Evolutionary conservation across 2,888 invertebrate species (phyloP).

Genomic region (Ichneumoninae sp.): DNA sequence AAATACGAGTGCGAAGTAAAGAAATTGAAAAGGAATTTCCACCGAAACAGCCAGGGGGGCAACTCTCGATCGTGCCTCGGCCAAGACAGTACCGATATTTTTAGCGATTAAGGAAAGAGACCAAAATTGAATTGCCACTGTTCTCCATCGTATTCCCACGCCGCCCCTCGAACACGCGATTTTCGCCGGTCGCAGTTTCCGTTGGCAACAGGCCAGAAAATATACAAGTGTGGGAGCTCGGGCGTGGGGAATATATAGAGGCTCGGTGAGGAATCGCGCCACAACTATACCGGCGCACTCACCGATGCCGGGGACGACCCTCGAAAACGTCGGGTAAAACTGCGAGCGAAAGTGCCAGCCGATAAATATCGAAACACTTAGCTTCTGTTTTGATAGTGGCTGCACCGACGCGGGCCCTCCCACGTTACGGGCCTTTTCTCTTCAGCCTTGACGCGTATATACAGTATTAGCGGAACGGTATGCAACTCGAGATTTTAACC

Average conservation of each 20-base stretch:
- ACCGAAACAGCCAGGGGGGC: constrained; percentile 51
- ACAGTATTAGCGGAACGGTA: background rate
- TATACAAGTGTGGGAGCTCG: constrained; percentile 65
- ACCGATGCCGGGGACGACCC: constrained; percentile 50
- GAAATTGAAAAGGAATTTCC: background rate
- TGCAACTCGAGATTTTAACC: background rate
- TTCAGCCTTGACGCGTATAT: constrained; percentile 12
- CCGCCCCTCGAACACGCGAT: constrained; percentile 50
- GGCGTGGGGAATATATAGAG: background rate
- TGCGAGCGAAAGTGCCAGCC: constrained; percentile 74
- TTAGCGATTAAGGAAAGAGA: constrained; percentile 76
- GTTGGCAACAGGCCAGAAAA: constrained; percentile 80
- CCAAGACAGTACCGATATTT: constrained; percentile 77
- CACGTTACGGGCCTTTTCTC: constrained; percentile 8
- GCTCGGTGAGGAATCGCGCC: constrained; percentile 45
- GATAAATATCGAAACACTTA: constrained; percentile 83
- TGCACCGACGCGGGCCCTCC: constrained; percentile 66
- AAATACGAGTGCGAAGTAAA: constrained; percentile 31
- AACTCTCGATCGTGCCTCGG: constrained; percentile 33
- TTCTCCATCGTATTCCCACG: constrained; percentile 57
- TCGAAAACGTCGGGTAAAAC: constrained; percentile 69
- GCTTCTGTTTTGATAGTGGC: constrained; percentile 77
- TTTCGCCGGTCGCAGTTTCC: constrained; percentile 72
- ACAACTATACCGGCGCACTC: constrained; percentile 60
- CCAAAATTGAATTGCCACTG: constrained; percentile 78